Conservation (phyloP, 2,113 vertebrate genomes). For the Xerus inauris region DNA sequence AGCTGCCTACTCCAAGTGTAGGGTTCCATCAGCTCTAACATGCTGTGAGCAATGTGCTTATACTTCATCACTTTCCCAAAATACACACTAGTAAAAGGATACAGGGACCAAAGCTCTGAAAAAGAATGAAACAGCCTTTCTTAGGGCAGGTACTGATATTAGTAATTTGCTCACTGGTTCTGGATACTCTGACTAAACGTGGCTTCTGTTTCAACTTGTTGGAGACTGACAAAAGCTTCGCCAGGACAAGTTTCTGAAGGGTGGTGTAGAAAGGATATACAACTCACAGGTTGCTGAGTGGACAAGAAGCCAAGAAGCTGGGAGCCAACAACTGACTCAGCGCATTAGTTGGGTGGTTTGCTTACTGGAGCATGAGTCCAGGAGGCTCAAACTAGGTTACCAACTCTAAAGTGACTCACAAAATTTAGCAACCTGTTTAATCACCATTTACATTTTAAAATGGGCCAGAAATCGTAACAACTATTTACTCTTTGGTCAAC, state of each 20-base stretch:
- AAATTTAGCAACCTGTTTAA: slow-evolving; percentile 16
- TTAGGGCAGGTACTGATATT: not conserved
- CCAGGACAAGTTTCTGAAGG: slow-evolving; percentile 47
- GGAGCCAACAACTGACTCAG: slow-evolving; percentile 74
- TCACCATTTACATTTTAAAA: not conserved
- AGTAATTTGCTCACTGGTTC: slow-evolving; percentile 32
- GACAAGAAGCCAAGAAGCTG: slow-evolving; percentile 53
- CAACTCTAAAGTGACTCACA: slow-evolving; percentile 52
- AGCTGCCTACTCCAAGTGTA: slow-evolving; percentile 49
- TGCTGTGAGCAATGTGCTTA: not conserved
- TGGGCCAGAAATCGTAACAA: not conserved
- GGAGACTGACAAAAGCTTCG: slow-evolving; percentile 44
- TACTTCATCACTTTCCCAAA: slow-evolving; percentile 64
- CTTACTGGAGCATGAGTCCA: slow-evolving; percentile 51
- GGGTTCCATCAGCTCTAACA: slow-evolving; percentile 40
- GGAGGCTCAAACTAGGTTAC: slow-evolving; percentile 53
- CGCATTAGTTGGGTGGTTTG: slow-evolving; percentile 42
- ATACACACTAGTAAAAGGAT: slow-evolving; percentile 54
- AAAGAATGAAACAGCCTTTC: slow-evolving; percentile 19
- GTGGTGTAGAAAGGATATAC: slow-evolving; percentile 49
- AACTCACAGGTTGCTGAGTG: slow-evolving; percentile 66
- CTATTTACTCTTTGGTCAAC: slow-evolving; percentile 3
- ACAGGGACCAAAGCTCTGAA: not conserved
- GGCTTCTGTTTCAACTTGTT: slow-evolving; percentile 71
- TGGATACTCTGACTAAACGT: not conserved